phyloP scores from a whole-genome alignment of 2,888 invertebrate species.

The Calliopum simillimum region DNA sequence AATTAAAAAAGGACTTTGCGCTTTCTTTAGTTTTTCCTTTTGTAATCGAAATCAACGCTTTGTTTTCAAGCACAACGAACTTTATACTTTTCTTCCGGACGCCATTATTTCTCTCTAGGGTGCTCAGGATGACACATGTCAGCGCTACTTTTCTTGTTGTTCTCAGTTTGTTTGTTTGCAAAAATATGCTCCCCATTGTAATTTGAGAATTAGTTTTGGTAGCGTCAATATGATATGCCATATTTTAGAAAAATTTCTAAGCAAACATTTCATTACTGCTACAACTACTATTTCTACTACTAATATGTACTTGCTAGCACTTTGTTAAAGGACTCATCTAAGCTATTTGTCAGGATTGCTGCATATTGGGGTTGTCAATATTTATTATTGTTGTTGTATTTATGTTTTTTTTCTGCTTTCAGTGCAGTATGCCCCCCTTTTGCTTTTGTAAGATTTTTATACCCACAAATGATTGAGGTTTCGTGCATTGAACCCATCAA shows the following conservation, averaged over 20 bases:
- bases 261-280: neutral
- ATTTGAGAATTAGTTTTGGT: too few relatives aligned
- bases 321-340: neutral
- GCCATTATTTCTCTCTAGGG: too few relatives aligned
- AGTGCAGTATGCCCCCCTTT: neutral
- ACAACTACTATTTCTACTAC: neutral
- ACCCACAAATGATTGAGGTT: neutral
- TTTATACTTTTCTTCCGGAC: too few relatives aligned
- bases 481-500: conserved; percentile 18
- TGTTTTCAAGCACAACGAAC: too few relatives aligned
- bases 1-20: too few relatives aligned
- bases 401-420: neutral
- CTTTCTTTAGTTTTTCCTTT: too few relatives aligned
- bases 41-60: too few relatives aligned
- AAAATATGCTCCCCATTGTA: too few relatives aligned
- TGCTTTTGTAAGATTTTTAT: neutral
- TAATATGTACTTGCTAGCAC: too few relatives aligned
- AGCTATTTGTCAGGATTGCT: neutral
- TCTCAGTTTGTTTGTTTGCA: too few relatives aligned
- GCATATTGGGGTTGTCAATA: conserved; percentile 8
- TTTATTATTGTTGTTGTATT: neutral
- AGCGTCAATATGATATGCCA: neutral
- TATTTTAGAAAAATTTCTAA: neutral
- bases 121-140: too few relatives aligned
- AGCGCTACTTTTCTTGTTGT: too few relatives aligned